Conservation (phyloP, 2,113 vertebrate species). For the Scortum barcoo region DNA sequence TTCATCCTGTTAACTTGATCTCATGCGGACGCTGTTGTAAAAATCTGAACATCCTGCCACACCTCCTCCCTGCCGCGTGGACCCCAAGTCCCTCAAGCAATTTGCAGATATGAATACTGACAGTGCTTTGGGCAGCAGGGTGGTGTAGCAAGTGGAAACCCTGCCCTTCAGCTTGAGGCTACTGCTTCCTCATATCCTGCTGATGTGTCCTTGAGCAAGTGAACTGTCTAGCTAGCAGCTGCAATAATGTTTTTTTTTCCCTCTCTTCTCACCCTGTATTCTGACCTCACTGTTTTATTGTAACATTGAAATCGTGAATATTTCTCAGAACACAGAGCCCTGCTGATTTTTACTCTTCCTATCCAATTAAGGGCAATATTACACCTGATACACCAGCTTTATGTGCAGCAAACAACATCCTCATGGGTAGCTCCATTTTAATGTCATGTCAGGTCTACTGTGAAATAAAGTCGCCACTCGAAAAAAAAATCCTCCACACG, state of each 20-base stretch:
- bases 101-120: constrained; percentile 57
- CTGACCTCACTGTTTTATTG: background rate
- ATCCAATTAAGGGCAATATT: constrained; percentile 4
- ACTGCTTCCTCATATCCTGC: background rate
- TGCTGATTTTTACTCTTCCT: background rate
- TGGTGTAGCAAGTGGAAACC: background rate
- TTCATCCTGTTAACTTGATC: constrained; percentile 30
- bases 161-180: background rate
- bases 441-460: background rate
- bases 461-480: background rate
- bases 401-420: background rate
- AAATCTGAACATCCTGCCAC: constrained; percentile 38
- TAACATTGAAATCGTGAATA: background rate
- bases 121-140: constrained; percentile 26
- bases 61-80: constrained; percentile 1
- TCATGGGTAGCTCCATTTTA: background rate
- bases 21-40: constrained; percentile 30
- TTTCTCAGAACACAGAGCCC: background rate
- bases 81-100: constrained; percentile 56
- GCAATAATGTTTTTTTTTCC: background rate
- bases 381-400: background rate
- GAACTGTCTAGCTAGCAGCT: background rate
- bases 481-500: background rate
- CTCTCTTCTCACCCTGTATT: background rate
- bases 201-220: constrained; percentile 20